Conservation (phyloP, 2,797 vertebrate species). For the Typhlichthys subterraneus region DNA sequence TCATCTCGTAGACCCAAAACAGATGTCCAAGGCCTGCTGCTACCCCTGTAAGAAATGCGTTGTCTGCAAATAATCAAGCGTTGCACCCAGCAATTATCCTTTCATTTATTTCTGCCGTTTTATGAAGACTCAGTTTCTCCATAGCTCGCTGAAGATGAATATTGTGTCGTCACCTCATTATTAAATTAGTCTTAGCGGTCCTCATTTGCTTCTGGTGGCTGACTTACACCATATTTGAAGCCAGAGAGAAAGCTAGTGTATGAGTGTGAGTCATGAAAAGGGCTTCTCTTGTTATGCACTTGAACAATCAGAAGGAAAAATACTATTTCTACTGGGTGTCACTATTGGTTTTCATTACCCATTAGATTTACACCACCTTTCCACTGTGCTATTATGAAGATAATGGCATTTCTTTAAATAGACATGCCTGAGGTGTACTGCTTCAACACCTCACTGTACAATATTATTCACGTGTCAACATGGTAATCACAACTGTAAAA, state of each 20-base stretch:
- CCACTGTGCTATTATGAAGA: not conserved
- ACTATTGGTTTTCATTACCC: not conserved
- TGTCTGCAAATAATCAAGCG: constrained; percentile 60
- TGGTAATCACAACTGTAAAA: too few species aligned
- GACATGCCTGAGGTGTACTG: too few species aligned
- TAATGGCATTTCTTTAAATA: too few species aligned
- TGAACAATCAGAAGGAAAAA: constrained; percentile 34
- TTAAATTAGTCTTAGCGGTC: constrained; percentile 13
- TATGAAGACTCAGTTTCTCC: constrained; percentile 7
- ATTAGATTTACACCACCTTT: not conserved
- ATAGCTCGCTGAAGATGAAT: constrained; percentile 23
- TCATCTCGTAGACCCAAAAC: constrained; percentile 63
- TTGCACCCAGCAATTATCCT: constrained; percentile 35
- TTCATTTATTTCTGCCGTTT: constrained; percentile 30
- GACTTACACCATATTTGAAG: not conserved
- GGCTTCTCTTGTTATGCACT: constrained; percentile 33
- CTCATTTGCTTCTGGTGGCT: not conserved
- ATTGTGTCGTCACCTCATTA: constrained; percentile 6
- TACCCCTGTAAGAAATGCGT: constrained; percentile 50
- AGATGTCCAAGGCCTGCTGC: constrained; percentile 64
- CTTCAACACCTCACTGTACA: too few species aligned
- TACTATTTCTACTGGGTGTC: not conserved
- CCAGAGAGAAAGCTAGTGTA: constrained; percentile 21
- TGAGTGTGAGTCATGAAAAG: constrained; percentile 38
- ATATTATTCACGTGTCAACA: too few species aligned